A percentile compares a stretch with the other conserved stretches of the same genome.
Evolutionary conservation across 2,888 invertebrate genomes (phyloP).

Genomic region (Apamea anceps): DNA sequence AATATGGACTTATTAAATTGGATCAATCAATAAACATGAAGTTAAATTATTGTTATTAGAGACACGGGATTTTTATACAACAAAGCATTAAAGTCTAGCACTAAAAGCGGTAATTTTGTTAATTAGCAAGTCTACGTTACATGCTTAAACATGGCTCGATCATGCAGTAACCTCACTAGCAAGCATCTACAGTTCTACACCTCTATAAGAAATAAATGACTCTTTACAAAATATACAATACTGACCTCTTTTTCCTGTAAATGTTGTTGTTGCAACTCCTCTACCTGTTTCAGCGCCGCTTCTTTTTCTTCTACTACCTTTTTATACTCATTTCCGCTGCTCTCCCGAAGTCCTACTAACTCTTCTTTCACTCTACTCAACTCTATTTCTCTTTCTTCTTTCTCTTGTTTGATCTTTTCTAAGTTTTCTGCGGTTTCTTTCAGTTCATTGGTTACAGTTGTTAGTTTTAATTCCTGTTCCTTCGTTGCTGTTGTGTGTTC

Average conservation of each 20-base stretch:
- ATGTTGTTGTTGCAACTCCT: constrained; percentile 79
- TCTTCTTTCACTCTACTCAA: constrained; percentile 82
- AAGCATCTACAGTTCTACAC: constrained; percentile 49
- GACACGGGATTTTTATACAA: constrained; percentile 11
- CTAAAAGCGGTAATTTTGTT: constrained; percentile 15
- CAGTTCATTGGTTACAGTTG: constrained; percentile 78
- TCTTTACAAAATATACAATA: constrained; percentile 52
- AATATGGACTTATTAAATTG: constrained; percentile 15
- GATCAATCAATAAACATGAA: background rate
- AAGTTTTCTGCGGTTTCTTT: constrained; percentile 83
- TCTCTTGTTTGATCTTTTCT: constrained; percentile 79
- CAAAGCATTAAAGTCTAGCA: constrained; percentile 31
- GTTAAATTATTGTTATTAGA: constrained; percentile 13
- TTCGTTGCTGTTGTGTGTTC: constrained; percentile 84
- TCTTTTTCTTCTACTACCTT: constrained; percentile 83
- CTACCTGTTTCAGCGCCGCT: constrained; percentile 79
- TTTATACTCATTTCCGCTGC: constrained; percentile 84
- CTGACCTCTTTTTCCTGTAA: constrained; percentile 87
- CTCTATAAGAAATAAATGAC: constrained; percentile 13
- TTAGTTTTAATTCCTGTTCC: constrained; percentile 84
- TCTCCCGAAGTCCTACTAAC: constrained; percentile 79
- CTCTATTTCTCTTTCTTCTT: constrained; percentile 80
- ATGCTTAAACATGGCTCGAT: constrained; percentile 17
- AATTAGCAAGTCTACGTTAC: constrained; percentile 30
- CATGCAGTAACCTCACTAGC: constrained; percentile 48